Conservation (phyloP, 2,888 invertebrate species). For the Suillia variegata region DNA sequence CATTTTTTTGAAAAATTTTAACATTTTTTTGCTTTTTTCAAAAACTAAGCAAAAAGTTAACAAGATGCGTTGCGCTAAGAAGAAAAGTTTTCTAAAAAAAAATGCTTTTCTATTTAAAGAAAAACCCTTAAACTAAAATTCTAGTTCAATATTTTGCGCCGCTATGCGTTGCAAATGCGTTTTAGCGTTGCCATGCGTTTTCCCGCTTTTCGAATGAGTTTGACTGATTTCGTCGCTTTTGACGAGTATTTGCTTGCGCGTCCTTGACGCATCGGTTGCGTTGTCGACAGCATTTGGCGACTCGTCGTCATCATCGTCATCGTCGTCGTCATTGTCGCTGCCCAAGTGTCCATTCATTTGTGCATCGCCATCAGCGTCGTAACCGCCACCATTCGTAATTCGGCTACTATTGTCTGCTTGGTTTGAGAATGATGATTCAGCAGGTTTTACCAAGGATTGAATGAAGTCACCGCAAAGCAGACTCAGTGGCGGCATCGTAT, state of each 20-base stretch:
- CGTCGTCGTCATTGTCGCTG: slow-evolving; percentile 34
- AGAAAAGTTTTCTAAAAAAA: too few species aligned
- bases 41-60: too few species aligned
- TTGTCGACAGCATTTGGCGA: slow-evolving; percentile 12
- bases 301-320: slow-evolving; percentile 15
- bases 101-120: too few species aligned
- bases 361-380: slow-evolving; percentile 33
- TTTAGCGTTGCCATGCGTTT: slow-evolving; percentile 31
- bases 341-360: slow-evolving; percentile 27
- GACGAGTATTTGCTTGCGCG: slow-evolving; percentile 40
- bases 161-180: slow-evolving; percentile 38
- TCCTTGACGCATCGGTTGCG: neutral
- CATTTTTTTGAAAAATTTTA: too few species aligned
- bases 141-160: slow-evolving; percentile 35
- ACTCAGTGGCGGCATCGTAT: slow-evolving; percentile 59
- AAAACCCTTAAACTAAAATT: too few species aligned
- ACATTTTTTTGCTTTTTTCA: too few species aligned
- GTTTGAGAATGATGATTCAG: slow-evolving; percentile 25
- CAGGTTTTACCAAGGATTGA: slow-evolving; percentile 46
- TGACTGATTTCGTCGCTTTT: slow-evolving; percentile 26
- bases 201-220: slow-evolving; percentile 19
- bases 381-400: slow-evolving; percentile 33
- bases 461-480: slow-evolving; percentile 54
- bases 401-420: slow-evolving; percentile 14
- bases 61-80: too few species aligned